Percentiles rank a stretch among this genome's conserved stretches.
phyloP scores from a whole-genome alignment of 1,140 invertebrate genomes.

The Camponotus floridanus region DNA sequence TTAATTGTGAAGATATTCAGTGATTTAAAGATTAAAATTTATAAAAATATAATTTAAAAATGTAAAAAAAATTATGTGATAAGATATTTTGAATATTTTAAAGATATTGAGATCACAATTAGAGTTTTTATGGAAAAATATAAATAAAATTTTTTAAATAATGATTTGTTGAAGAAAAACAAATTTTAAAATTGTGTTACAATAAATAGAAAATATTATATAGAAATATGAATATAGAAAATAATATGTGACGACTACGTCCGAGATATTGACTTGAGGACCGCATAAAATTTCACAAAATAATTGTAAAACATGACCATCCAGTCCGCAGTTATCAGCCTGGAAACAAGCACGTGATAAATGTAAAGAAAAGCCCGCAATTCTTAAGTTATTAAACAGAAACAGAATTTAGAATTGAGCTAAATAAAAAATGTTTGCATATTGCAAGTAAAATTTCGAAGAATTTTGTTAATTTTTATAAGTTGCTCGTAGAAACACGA shows the following conservation, averaged over 20 bases:
- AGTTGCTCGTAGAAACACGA: slow-evolving; percentile 49
- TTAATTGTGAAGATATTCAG: not conserved
- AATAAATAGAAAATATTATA: too few relatives aligned
- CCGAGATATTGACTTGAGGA: slow-evolving; percentile 90
- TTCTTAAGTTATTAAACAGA: not conserved
- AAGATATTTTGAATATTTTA: not conserved
- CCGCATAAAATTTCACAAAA: slow-evolving; percentile 94
- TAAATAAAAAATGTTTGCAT: not conserved
- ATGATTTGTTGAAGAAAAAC: too few relatives aligned
- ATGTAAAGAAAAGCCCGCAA: not conserved
- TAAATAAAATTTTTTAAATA: not conserved
- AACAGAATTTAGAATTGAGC: not conserved
- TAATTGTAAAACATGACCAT: slow-evolving; percentile 96
- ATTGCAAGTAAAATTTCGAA: not conserved
- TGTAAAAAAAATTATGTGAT: not conserved
- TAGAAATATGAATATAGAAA: not conserved
- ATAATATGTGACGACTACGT: slow-evolving; percentile 87
- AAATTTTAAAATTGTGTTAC: not conserved
- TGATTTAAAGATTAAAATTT: not conserved
- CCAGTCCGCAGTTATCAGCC: slow-evolving; percentile 92
- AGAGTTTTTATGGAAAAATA: not conserved
- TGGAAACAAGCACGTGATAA: slow-evolving; percentile 80
- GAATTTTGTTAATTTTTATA: not conserved
- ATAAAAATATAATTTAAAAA: not conserved
- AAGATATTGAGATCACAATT: not conserved